Evolutionary conservation across 2,113 vertebrate genomes (phyloP).

Genomic region (Cololabis saira): DNA sequence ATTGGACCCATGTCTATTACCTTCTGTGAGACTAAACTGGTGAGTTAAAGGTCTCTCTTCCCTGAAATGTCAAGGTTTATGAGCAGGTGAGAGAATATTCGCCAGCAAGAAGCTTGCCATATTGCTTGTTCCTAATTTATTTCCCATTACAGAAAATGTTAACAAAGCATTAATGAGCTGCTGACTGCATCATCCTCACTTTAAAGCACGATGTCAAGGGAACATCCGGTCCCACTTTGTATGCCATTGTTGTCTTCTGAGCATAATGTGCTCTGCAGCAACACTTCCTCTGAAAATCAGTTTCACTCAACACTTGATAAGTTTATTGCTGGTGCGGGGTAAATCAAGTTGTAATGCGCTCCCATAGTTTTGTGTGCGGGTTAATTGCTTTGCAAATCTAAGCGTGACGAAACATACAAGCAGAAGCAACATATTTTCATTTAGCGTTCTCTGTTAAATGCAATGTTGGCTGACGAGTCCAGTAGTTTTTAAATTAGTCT

Average conservation of each 20-base stretch:
- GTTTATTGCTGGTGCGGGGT: slow-evolving; percentile 2
- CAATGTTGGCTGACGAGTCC: background rate
- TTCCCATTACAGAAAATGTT: slow-evolving; percentile 71
- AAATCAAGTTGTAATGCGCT: slow-evolving; percentile 22
- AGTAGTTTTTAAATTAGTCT: background rate
- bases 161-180: slow-evolving; percentile 71
- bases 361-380: slow-evolving; percentile 3
- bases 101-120: slow-evolving; percentile 37
- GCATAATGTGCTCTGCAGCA: slow-evolving; percentile 45
- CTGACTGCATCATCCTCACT: slow-evolving; percentile 61
- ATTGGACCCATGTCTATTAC: slow-evolving; percentile 48
- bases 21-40: slow-evolving; percentile 57
- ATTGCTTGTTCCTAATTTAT: slow-evolving; percentile 67
- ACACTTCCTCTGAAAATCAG: slow-evolving; percentile 50
- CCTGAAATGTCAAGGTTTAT: slow-evolving; percentile 67
- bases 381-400: slow-evolving; percentile 31
- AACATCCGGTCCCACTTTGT: slow-evolving; percentile 59
- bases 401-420: slow-evolving; percentile 5
- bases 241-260: slow-evolving; percentile 56
- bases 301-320: slow-evolving; percentile 41
- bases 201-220: slow-evolving; percentile 64
- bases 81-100: slow-evolving; percentile 56
- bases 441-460: background rate
- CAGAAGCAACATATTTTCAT: slow-evolving; percentile 3
- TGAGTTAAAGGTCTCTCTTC: slow-evolving; percentile 51